These are phyloP conservation scores for Meriones psammophilus DNA, from an alignment of 2,797 vertebrate genomes.

Conservation along the genomic window DNA sequence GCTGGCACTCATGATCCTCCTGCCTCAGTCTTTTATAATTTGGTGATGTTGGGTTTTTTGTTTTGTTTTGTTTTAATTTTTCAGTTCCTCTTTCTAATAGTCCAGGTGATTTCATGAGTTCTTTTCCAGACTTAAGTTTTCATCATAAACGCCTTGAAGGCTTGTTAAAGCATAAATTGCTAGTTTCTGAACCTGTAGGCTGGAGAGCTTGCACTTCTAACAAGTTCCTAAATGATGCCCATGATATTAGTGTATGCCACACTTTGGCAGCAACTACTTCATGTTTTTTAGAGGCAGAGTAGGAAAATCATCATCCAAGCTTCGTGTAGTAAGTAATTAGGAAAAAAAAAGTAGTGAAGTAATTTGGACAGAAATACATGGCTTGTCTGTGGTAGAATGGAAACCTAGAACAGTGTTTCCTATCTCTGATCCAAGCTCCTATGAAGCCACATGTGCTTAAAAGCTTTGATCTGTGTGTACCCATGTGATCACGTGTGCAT, in stretches of 20 bases:
- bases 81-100: conserved; percentile 8
- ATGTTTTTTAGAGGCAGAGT: conserved; percentile 48
- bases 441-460: not conserved
- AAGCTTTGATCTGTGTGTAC: not conserved
- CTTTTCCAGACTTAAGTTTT: conserved; percentile 38
- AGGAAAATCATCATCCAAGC: conserved; percentile 7
- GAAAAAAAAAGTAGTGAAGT: conserved; percentile 52
- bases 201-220: conserved; percentile 34
- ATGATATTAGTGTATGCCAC: not conserved
- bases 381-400: conserved; percentile 55
- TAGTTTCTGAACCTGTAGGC: conserved; percentile 45
- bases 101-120: conserved; percentile 15
- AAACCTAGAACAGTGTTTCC: conserved; percentile 61
- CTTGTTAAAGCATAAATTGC: conserved; percentile 43
- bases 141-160: conserved; percentile 2
- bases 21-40: not conserved
- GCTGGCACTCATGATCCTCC: not conserved
- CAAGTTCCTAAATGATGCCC: not conserved
- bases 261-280: not conserved
- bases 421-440: conserved; percentile 40
- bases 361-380: conserved; percentile 31
- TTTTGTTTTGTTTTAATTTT: conserved; percentile 9
- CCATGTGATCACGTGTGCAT: not conserved
- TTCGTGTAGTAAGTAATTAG: conserved; percentile 53
- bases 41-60: not conserved